Percentiles rank a stretch among this genome's conserved stretches.
phyloP scores from a whole-genome alignment of 2,797 vertebrate genomes.

The Rhabdophis nuchalis region DNA sequence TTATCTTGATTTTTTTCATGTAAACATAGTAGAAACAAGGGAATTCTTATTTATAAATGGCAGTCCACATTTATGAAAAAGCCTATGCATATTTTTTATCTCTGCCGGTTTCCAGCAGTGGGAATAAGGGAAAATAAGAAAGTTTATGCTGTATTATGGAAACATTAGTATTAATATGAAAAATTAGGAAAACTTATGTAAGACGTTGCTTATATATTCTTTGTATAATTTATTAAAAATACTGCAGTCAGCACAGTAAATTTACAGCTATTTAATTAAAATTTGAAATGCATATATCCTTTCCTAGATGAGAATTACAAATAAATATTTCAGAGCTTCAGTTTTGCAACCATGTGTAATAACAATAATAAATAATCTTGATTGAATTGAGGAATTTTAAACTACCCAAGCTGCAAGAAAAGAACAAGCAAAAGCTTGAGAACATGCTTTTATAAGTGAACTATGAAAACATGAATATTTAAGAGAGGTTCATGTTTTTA shows the following conservation, averaged over 20 bases:
- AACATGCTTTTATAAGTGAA: constrained; percentile 41
- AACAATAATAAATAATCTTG: constrained; percentile 7
- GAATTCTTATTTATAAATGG: background rate
- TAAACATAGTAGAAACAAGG: background rate
- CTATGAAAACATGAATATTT: constrained; percentile 41
- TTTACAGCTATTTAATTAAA: background rate
- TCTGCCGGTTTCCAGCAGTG: background rate
- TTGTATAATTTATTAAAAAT: background rate
- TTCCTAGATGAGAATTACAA: background rate
- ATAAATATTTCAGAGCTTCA: background rate
- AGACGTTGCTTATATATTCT: background rate
- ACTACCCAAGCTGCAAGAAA: constrained; percentile 31
- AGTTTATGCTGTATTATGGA: background rate
- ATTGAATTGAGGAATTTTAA: constrained; percentile 37
- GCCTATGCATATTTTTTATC: background rate
- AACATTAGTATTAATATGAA: background rate
- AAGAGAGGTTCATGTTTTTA: constrained; percentile 30
- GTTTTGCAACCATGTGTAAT: background rate
- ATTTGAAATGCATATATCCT: background rate
- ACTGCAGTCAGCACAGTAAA: background rate
- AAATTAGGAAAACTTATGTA: background rate
- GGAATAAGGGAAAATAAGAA: background rate
- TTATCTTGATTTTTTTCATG: background rate
- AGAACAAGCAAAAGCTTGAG: constrained; percentile 26
- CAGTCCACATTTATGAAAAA: background rate